Percentiles rank a stretch among this genome's conserved stretches.
phyloP scores from a whole-genome alignment of 2,797 vertebrate genomes.

The Lutjanus argentimaculatus region DNA sequence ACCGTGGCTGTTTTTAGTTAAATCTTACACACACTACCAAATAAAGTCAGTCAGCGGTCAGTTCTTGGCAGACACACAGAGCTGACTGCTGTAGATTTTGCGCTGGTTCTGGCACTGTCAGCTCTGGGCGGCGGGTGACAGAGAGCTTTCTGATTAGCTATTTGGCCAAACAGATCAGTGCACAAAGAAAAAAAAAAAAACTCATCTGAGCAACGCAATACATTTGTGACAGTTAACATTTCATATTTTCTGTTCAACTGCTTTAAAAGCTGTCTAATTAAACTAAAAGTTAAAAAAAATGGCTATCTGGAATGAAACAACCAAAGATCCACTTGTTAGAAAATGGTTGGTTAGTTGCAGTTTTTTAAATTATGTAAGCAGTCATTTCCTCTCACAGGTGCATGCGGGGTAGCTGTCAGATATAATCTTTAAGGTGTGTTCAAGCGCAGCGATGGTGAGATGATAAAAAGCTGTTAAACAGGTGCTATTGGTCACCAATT shows the following conservation, averaged over 20 bases:
- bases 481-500: not conserved
- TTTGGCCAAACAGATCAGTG: not conserved
- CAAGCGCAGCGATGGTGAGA: not conserved
- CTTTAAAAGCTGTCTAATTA: not conserved
- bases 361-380: not conserved
- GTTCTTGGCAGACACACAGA: not conserved
- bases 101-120: not conserved
- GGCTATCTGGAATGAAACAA: not conserved
- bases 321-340: not conserved
- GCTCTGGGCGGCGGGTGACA: not conserved
- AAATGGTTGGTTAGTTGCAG: not conserved
- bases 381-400: not conserved
- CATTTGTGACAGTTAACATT: not conserved
- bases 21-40: not conserved
- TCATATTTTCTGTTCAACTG: not conserved
- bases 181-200: not conserved
- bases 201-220: not conserved
- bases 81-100: not conserved
- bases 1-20: not conserved
- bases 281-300: not conserved
- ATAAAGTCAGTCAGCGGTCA: constrained; percentile 5
- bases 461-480: not conserved
- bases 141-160: constrained; percentile 10
- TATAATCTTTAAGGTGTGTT: not conserved
- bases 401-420: not conserved